Base-by-base conservation (phyloP, 2,888 invertebrate genomes). In the Strigamia transsilvanica region DNA sequence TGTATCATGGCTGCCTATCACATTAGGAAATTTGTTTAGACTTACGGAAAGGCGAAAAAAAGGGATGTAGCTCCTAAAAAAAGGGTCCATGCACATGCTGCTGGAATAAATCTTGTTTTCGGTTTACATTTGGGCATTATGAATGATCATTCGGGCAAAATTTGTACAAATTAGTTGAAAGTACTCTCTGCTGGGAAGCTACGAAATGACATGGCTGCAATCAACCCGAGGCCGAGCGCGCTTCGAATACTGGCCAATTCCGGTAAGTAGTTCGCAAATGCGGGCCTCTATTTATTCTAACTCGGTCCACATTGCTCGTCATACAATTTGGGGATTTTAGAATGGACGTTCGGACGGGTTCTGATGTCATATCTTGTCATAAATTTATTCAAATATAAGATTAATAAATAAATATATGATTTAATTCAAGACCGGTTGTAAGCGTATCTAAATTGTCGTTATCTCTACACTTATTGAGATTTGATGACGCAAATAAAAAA, bases 41-140 rank as follows among this genome's bases (percentile, higher is more conserved):
- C 97, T 97, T 91, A 98, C 98, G 97, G 97, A 90, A 94, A 98
- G 90, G 94, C 95, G 92, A 97, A 98, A 92, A 98, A 98, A 87
- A 96, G 91, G 88, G 94, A 93, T 86, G 98, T 98, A 86, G 97
- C 95, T 88, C 93, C 94, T 89, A 99, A 91, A 86, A 99, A 92
- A 88, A 99, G 91, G 86, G 94, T 93, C 99, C 99, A 99, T 89
- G 99, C 98, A 91, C 97, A 96, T 88, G 96, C 95, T 90, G 98
- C 98, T 90, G 99, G 99, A 91, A 98, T 93, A 91, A 95, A 96
- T 91, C 96, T 94, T 90, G 96, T 96, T 90, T 95, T 95, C 89
- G 95, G 93, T 92, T 96, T 96, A 92, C 97, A 97, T 94, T 94
- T 95, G 92, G 96, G 94, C 96, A 96, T 96, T 84, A 83, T 86